These are phyloP conservation scores for Plebejus melissa DNA, from an alignment of 2,888 invertebrate genomes.

Conservation along the genomic window DNA sequence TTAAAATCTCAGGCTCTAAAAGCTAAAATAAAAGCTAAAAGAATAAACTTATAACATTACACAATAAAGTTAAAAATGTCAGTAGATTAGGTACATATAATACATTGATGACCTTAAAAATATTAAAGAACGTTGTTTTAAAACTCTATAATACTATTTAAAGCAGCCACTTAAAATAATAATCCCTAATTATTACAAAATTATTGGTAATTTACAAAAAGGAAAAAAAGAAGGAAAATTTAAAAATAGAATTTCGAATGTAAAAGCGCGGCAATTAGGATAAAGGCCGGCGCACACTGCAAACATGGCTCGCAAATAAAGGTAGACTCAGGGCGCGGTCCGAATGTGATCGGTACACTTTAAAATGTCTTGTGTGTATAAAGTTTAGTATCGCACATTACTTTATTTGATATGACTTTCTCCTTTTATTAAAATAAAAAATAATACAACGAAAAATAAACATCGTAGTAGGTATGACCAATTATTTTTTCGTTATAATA, in stretches of 20 bases:
- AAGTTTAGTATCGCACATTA: not conserved
- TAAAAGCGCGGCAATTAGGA: slow-evolving; percentile 41
- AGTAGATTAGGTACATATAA: not conserved
- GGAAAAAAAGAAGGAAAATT: slow-evolving; percentile 7
- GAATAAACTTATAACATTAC: not conserved
- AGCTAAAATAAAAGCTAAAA: no score
- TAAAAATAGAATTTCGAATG: slow-evolving; percentile 24
- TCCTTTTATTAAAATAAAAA: no score
- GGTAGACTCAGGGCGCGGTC: slow-evolving; percentile 39
- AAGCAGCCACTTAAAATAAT: not conserved
- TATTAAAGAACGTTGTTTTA: not conserved
- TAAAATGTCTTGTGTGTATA: slow-evolving; percentile 27
- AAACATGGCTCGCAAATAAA: slow-evolving; percentile 43
- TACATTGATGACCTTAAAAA: not conserved
- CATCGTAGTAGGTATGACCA: no score
- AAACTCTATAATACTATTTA: not conserved
- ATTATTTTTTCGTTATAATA: no score
- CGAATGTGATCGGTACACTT: slow-evolving; percentile 31
- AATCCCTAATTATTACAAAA: not conserved
- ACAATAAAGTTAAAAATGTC: not conserved
- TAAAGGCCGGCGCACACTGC: slow-evolving; percentile 42
- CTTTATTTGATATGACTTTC: not conserved
- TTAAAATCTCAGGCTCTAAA: no score
- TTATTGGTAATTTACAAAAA: slow-evolving; percentile 10
- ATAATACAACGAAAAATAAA: no score